Evolutionary conservation across 2,888 invertebrate species (phyloP), one percentile per base, ranked within the genome.

Genomic region (Ditula angustiorana): DNA sequence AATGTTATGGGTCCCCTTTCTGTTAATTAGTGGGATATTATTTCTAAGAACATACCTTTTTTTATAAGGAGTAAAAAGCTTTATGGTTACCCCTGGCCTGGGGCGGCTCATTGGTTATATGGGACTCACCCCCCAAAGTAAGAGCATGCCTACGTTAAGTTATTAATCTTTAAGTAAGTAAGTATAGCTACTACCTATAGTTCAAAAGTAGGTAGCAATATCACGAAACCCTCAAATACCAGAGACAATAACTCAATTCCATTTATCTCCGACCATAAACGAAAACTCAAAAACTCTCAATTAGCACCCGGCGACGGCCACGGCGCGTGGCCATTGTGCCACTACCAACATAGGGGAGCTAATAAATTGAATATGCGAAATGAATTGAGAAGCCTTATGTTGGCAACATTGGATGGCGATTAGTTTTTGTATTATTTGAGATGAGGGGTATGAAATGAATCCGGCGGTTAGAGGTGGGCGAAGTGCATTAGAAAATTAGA

Each of bases 351-450:
- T 58, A 44, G 60, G 49, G 70, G 67, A 62, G 46, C 59, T 73
- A 77, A 83, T 77, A 72, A 75, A 78, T 68, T 66, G 78, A 78
- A 80, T 84, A 86, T 85, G 80, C 77, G 78, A 82, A 81, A 80
- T 79, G 76, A 80, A 85, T 86, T 82, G 79, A 79, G 86, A 87
- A 86, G 77, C 87, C 85, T 65, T 81, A 75, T 70, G 63, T 50
- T 63, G 63, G 63, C 63, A 33, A 63, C 63, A 63, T 57, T 63
- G 50, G 63, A 58, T 52, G 57, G 50, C 63, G 63, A 63, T 63
- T 63, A 63, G 63, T 63, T 63, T 37, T 63, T 58, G 44, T 63
- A 46, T 58, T 50, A 58, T 62, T 53, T 23, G 53, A 11, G 35
- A 37, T 57, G 57, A 28, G 57, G 52, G 63, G 37, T 37, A 19